These are phyloP conservation scores for Myrmecobius fasciatus DNA, from an alignment of 2,113 vertebrate genomes.

Conservation along the genomic window DNA sequence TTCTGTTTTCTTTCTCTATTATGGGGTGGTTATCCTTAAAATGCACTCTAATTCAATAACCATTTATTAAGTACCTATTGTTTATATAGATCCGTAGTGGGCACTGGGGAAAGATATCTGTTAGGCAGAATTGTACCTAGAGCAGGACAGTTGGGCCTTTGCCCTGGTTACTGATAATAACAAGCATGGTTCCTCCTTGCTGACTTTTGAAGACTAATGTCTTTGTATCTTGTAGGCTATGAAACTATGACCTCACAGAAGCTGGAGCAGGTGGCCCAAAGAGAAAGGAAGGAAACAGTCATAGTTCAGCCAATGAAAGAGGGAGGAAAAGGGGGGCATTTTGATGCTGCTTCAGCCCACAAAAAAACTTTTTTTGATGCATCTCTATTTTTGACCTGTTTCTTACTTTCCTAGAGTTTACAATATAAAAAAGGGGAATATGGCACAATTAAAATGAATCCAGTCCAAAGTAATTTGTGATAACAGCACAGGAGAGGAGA, in stretches of 20 bases:
- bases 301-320: too few species aligned
- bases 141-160: neutral
- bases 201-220: neutral
- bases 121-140: neutral
- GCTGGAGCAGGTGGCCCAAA: neutral
- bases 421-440: neutral
- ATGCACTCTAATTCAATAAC: neutral
- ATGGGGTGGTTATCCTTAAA: neutral
- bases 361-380: too few species aligned
- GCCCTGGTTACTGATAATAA: neutral
- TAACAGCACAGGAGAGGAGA: neutral
- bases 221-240: neutral
- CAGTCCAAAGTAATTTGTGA: neutral
- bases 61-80: neutral
- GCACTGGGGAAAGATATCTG: neutral
- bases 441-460: neutral
- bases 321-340: neutral
- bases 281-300: neutral
- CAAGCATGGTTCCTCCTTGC: neutral
- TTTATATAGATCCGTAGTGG: neutral
- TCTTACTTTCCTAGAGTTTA: neutral
- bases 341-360: neutral
- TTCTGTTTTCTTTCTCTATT: neutral
- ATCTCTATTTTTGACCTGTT: too few species aligned
- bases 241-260: neutral